Evolutionary conservation across 2,113 vertebrate species (phyloP).

Genomic region (Anser cygnoides): DNA sequence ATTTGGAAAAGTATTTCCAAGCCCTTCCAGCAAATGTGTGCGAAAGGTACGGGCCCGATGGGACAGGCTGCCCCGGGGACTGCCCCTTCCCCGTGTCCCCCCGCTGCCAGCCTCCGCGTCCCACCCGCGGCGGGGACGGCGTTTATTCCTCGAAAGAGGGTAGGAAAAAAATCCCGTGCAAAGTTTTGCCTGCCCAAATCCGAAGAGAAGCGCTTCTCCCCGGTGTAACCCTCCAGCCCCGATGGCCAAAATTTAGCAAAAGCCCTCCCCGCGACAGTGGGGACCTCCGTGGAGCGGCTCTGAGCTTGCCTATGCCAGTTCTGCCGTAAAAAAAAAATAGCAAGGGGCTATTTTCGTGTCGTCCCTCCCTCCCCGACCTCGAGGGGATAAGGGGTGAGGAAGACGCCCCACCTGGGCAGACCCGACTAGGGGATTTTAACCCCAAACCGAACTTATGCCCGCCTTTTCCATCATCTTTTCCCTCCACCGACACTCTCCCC

Average conservation of each 20-base stretch:
- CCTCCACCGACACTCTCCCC: neutral
- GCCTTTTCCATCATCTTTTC: neutral
- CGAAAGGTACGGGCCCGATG: slow-evolving; percentile 14
- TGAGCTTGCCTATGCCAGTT: neutral
- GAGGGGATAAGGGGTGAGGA: accelerated
- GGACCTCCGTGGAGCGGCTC: neutral
- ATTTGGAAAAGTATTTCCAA: slow-evolving; percentile 77
- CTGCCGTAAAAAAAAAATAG: neutral
- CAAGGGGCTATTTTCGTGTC: too few species aligned
- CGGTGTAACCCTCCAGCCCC: neutral
- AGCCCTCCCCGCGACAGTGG: neutral
- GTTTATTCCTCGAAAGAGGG: neutral
- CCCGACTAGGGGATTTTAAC: neutral
- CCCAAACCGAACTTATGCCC: neutral
- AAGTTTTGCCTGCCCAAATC: neutral
- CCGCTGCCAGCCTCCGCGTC: neutral
- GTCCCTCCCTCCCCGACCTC: too few species aligned
- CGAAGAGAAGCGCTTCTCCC: neutral
- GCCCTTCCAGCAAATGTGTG: slow-evolving; percentile 59
- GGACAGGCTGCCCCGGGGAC: neutral
- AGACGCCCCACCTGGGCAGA: neutral
- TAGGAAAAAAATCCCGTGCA: neutral
- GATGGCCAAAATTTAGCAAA: neutral
- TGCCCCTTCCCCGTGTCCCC: neutral
- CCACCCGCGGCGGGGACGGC: neutral